These are phyloP conservation scores for Ptilorrhoa leucosticta DNA, from an alignment of 2,113 vertebrate genomes.

Conservation along the genomic window DNA sequence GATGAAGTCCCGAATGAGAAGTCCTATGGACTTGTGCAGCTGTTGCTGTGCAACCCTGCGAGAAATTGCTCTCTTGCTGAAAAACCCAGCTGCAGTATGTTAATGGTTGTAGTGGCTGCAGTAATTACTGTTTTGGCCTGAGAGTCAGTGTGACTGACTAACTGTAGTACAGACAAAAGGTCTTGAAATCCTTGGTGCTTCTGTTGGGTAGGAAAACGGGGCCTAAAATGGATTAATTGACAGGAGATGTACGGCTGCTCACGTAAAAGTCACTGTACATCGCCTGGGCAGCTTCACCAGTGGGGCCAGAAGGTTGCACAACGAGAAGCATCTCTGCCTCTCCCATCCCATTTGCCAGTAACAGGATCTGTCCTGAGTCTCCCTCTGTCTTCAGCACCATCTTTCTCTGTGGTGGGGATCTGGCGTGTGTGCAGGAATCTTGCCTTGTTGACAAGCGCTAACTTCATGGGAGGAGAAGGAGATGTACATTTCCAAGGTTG, in stretches of 20 bases:
- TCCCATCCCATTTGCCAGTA: not conserved
- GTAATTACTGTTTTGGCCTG: not conserved
- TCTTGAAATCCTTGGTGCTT: not conserved
- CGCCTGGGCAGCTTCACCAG: not conserved
- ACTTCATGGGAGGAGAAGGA: not conserved
- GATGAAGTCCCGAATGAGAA: not conserved
- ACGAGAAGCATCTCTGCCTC: not conserved
- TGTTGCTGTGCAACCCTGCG: not conserved
- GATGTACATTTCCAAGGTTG: not conserved
- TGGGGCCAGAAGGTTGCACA: not conserved
- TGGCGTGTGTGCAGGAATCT: not conserved
- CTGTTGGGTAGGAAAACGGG: not conserved
- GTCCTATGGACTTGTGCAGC: not conserved
- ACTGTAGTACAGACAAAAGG: not conserved
- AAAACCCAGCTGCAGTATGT: not conserved
- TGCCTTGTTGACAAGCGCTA: not conserved
- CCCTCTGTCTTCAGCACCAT: not conserved
- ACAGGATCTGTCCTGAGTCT: not conserved
- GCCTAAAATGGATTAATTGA: not conserved
- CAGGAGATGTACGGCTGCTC: accelerated
- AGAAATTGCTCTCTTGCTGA: not conserved
- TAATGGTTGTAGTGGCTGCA: not conserved
- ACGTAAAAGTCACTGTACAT: not conserved
- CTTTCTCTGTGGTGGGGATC: not conserved
- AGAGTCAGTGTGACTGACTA: not conserved